These are phyloP conservation scores for Myotis brandtii DNA, from an alignment of 2,113 vertebrate species.

Conservation along the genomic window DNA sequence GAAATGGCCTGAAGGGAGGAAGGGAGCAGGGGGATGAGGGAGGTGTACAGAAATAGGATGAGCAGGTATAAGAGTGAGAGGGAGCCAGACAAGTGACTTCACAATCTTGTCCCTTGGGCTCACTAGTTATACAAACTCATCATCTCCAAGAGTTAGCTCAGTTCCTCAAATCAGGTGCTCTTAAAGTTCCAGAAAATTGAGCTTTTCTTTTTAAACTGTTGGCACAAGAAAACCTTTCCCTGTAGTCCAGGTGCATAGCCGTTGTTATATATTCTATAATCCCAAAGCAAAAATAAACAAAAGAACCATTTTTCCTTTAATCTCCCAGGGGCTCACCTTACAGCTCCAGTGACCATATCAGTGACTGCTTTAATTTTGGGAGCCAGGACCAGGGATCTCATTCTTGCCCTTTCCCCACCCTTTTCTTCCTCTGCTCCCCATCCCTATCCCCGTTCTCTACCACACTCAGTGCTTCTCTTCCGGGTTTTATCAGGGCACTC, in stretches of 20 bases:
- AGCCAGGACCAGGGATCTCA: not conserved
- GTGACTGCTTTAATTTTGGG: not conserved
- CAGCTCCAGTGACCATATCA: not conserved
- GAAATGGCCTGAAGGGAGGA: not conserved
- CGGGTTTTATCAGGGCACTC: not conserved
- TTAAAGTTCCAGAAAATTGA: constrained; percentile 48
- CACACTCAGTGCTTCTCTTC: not conserved
- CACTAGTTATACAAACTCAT: not conserved
- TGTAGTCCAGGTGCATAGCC: constrained; percentile 58
- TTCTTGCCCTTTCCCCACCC: not conserved
- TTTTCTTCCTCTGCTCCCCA: not conserved
- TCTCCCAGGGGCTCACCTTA: constrained; percentile 52
- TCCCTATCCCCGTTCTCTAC: not conserved
- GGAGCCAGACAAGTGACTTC: not conserved
- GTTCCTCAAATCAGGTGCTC: not conserved
- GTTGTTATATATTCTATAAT: constrained; percentile 47
- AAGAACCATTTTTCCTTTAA: constrained; percentile 34
- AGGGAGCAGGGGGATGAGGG: not conserved
- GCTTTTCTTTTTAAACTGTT: not conserved
- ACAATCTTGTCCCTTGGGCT: not conserved
- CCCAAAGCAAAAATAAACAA: constrained; percentile 44
- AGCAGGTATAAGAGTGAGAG: not conserved
- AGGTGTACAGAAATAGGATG: no score
- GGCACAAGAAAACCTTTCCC: constrained; percentile 46
- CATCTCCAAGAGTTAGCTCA: not conserved